phyloP scores from a whole-genome alignment of 2,113 vertebrate genomes.

The Empidonax traillii region DNA sequence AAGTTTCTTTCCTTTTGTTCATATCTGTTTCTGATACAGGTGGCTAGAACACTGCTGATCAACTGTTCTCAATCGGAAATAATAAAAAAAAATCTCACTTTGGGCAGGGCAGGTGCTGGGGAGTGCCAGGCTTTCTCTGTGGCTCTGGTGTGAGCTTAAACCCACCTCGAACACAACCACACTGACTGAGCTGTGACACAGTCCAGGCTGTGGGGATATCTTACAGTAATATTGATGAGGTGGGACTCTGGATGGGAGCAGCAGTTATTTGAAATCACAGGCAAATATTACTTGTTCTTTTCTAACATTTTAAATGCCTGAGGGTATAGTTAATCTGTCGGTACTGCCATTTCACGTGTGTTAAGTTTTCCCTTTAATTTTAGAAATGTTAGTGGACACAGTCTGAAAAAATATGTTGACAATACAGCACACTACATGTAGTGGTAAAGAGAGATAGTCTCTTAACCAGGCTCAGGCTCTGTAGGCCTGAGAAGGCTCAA shows the following conservation, averaged over 20 bases:
- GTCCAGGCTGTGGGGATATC: not conserved
- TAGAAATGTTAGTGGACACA: not conserved
- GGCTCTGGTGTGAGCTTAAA: not conserved
- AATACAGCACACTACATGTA: not conserved
- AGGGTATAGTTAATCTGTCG: not conserved
- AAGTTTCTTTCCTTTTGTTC: not conserved
- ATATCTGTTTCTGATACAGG: not conserved
- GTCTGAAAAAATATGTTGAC: not conserved
- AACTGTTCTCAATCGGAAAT: not conserved
- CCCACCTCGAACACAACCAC: not conserved
- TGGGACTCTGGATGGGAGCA: not conserved
- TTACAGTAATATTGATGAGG: not conserved
- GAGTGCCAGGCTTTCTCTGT: not conserved
- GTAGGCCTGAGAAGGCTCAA: not conserved
- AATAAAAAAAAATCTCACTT: fast-evolving
- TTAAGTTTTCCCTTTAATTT: not conserved
- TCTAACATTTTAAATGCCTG: not conserved
- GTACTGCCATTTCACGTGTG: not conserved
- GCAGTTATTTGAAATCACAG: not conserved
- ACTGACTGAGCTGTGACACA: not conserved
- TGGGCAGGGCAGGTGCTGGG: not conserved
- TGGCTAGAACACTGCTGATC: not conserved
- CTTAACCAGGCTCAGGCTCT: not conserved
- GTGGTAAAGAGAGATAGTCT: not conserved
- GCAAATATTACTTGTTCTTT: not conserved